Conservation (phyloP, 2,888 invertebrate species). For the Epistrophe grossulariae region DNA sequence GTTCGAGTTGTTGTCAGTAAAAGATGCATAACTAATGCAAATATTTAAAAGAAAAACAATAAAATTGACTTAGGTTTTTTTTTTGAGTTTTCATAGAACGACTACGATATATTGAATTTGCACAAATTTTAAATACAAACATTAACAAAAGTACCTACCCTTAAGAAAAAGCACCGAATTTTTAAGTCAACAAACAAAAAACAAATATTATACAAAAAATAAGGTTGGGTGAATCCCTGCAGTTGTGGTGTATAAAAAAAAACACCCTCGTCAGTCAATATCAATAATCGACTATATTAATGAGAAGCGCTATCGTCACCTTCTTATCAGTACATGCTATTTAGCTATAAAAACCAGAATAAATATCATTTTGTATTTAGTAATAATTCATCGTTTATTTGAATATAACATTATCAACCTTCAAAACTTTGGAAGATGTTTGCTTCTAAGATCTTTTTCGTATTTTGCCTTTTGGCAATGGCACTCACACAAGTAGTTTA, state of each 20-base stretch:
- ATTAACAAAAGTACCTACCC: too few species aligned
- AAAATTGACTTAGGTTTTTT: too few species aligned
- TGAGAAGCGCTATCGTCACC: not conserved
- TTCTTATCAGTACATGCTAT: slow-evolving; percentile 2
- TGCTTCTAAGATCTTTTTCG: slow-evolving; percentile 53
- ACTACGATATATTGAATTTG: not conserved
- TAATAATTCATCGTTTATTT: not conserved
- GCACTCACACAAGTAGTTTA: slow-evolving; percentile 45
- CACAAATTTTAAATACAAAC: not conserved
- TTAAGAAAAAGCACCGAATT: too few species aligned
- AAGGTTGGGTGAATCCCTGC: not conserved
- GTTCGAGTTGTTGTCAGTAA: too few species aligned
- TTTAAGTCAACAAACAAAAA: too few species aligned
- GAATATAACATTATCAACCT: not conserved
- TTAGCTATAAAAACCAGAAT: slow-evolving; percentile 1
- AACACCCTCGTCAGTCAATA: not conserved
- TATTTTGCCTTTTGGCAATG: slow-evolving; percentile 49
- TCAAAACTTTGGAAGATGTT: slow-evolving; percentile 31
- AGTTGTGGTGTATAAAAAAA: not conserved
- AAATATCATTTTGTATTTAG: not conserved
- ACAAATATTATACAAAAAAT: too few species aligned
- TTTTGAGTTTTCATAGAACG: too few species aligned
- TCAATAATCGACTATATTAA: not conserved
- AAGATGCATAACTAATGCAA: too few species aligned
- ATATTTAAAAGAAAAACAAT: too few species aligned